Percentiles rank a stretch among this genome's conserved stretches.
Conservation (phyloP, 2,797 vertebrate species). For the Otus scops region DNA sequence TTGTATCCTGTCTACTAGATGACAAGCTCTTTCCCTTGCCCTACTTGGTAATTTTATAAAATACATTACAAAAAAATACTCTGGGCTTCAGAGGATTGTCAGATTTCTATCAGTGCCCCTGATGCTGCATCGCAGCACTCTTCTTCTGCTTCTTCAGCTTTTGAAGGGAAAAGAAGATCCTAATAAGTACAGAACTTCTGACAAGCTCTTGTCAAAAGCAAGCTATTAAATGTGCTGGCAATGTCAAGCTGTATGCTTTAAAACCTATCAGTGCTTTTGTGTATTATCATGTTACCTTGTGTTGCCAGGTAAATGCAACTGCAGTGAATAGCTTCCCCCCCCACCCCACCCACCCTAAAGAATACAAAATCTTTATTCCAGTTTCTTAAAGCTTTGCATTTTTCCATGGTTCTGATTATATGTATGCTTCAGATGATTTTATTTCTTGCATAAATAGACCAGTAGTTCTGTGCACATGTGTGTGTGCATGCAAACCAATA, state of each 20-base stretch:
- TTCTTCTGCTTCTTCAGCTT: constrained; percentile 11
- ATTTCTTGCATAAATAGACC: neutral
- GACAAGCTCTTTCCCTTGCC: neutral
- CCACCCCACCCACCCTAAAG: neutral
- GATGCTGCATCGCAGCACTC: neutral
- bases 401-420: neutral
- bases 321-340: neutral
- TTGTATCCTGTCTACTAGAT: neutral
- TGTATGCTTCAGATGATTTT: neutral
- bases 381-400: neutral
- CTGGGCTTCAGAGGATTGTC: neutral
- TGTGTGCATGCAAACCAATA: neutral
- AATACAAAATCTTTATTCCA: neutral
- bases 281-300: neutral
- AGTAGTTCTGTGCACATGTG: neutral
- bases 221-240: constrained; percentile 14
- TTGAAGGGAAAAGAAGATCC: constrained; percentile 7
- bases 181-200: constrained; percentile 13
- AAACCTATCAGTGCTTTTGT: neutral
- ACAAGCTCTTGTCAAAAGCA: constrained; percentile 6
- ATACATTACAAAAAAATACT: neutral
- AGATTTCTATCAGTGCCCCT: neutral
- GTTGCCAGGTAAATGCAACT: constrained; percentile 15
- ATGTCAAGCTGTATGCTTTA: neutral
- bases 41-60: neutral